phyloP scores from a whole-genome alignment of 2,113 vertebrate genomes.

The Baryphthengus martii region DNA sequence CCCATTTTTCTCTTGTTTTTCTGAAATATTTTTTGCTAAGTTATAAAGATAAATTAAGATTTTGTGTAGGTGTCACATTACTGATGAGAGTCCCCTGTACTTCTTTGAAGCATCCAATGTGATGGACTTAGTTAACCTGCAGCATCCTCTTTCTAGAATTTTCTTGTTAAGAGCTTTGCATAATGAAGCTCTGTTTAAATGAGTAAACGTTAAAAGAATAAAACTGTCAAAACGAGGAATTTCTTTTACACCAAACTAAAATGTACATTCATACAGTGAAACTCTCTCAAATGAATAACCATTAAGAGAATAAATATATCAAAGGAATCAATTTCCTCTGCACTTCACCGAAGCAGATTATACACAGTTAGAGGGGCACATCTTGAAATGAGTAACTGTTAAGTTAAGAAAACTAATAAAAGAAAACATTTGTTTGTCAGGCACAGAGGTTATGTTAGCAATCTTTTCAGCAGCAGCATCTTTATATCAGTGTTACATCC shows the following conservation, averaged over 20 bases:
- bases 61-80: not conserved
- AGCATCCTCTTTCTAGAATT: not conserved
- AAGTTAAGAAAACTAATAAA: conserved; percentile 64
- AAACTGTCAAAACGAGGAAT: conserved; percentile 51
- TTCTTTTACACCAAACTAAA: conserved; percentile 47
- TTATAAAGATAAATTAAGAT: not conserved
- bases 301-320: conserved; percentile 71
- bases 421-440: conserved; percentile 44
- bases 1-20: not conserved
- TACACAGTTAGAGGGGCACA: not conserved
- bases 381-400: conserved; percentile 54
- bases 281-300: conserved; percentile 63
- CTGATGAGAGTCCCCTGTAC: not conserved
- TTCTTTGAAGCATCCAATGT: not conserved
- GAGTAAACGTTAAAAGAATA: conserved; percentile 40
- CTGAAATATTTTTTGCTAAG: not conserved
- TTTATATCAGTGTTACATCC: conserved; percentile 46
- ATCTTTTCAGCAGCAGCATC: not conserved
- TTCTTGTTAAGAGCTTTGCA: not conserved
- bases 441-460: not conserved
- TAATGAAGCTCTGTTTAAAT: conserved; percentile 14
- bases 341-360: conserved; percentile 27
- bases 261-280: conserved; percentile 15
- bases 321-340: conserved; percentile 66
- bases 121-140: not conserved